These are phyloP conservation scores for Prunella fulvescens DNA, from an alignment of 2,113 vertebrate genomes.

Conservation along the genomic window DNA sequence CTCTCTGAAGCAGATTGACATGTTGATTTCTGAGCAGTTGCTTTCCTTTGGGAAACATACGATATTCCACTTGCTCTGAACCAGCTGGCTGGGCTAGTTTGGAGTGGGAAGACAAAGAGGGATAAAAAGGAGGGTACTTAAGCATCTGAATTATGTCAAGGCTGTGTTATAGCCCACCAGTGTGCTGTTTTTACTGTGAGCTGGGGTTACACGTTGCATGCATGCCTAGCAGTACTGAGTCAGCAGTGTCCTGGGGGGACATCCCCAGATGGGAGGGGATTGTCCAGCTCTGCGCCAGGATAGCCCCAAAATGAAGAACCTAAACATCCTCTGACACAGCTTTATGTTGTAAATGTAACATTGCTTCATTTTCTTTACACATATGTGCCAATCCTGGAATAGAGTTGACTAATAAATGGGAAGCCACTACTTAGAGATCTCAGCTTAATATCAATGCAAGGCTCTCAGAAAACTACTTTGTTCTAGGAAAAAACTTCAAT, in stretches of 20 bases:
- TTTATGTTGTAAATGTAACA: not conserved
- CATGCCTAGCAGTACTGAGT: not conserved
- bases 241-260: no score
- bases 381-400: not conserved
- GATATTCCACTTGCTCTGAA: not conserved
- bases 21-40: not conserved
- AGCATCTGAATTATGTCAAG: not conserved
- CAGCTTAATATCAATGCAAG: not conserved
- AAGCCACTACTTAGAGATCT: not conserved
- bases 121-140: not conserved
- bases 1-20: not conserved
- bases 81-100: not conserved
- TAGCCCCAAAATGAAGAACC: not conserved
- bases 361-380: not conserved
- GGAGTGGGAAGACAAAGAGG: not conserved
- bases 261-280: fast-evolving
- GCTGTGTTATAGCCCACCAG: not conserved
- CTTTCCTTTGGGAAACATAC: not conserved
- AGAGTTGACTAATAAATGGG: not conserved
- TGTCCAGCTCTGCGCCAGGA: not conserved
- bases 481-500: not conserved
- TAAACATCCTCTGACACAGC: not conserved
- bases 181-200: not conserved
- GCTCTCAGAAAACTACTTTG: not conserved
- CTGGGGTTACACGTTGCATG: not conserved